These are phyloP conservation scores for Hypselothyrea guttata DNA, from an alignment of 2,888 invertebrate species.

Conservation along the genomic window DNA sequence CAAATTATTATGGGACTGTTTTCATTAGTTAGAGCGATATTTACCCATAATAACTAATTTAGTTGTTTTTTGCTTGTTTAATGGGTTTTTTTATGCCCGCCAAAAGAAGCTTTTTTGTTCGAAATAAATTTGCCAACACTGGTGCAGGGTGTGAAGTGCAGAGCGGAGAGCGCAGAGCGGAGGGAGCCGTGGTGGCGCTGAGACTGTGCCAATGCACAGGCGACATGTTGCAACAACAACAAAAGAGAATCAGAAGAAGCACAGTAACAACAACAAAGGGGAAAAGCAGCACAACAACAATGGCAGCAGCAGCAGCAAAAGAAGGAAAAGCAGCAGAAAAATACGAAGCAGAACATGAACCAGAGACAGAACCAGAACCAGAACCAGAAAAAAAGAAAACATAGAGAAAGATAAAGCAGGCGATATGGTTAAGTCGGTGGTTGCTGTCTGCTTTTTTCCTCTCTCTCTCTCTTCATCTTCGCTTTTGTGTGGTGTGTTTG, in stretches of 20 bases:
- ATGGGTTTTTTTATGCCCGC: too few species aligned
- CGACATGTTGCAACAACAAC: slow-evolving; percentile 24
- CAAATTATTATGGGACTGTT: too few species aligned
- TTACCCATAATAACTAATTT: too few species aligned
- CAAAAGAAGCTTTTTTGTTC: too few species aligned
- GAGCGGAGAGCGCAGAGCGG: slow-evolving; percentile 28
- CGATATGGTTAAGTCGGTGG: slow-evolving; percentile 40
- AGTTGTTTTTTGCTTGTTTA: too few species aligned
- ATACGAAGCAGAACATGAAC: slow-evolving; percentile 10
- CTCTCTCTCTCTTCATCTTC: neutral
- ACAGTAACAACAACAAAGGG: too few species aligned
- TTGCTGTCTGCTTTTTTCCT: slow-evolving; percentile 17
- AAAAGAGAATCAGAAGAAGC: too few species aligned
- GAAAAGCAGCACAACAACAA: slow-evolving; percentile 6
- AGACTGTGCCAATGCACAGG: slow-evolving; percentile 44
- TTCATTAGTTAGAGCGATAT: too few species aligned
- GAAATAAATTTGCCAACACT: too few species aligned
- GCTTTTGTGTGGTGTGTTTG: too few species aligned
- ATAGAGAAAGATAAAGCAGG: slow-evolving; percentile 6
- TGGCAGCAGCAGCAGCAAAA: neutral
- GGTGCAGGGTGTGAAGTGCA: too few species aligned
- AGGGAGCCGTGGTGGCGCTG: slow-evolving; percentile 17
- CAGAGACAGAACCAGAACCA: slow-evolving; percentile 1
- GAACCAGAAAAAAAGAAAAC: neutral
- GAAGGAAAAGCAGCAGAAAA: neutral